Base-by-base conservation (phyloP, 2,797 vertebrate species). In the Pseudochirops cupreus region DNA sequence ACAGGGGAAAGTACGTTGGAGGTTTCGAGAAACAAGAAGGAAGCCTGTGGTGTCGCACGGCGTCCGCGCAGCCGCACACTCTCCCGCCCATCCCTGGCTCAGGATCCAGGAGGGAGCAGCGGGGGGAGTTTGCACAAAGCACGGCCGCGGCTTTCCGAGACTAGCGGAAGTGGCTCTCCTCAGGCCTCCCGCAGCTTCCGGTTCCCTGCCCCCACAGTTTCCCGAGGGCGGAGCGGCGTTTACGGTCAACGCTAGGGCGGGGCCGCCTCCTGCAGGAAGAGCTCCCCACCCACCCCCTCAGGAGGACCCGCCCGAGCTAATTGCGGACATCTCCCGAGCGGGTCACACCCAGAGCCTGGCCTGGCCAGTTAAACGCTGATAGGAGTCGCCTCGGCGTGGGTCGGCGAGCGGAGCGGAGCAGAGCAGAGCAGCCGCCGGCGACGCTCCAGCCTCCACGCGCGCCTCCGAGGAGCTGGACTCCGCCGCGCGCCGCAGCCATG, bases 41-140 rank as follows among this genome's bases (percentile, higher is more conserved):
- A 53, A 53, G 52, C 52, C 52, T 7, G 9, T 0, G 52, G 52
- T 0, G 52, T 7, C 52, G 5, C 11, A 55, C 54, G 54, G 54
- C 10, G 54, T 55, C 54, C 55, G 4, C 55, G 16, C 1, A 2
- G 55, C 55, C 55, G 55, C 10, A 4, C 46, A 4, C 50, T 1
- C 1, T 10, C 7, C 50, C 10, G 0, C 18, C 50, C 1, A 0
- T 14, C 12, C 5, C 50, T 12, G 50, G 50, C 14, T n/a, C n/a
- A n/a, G n/a, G 24, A 7, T 11, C 53, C 50, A 2, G 6, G 18
- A 0, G 6, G 5, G 3, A 9, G 46, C 24, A 12, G 26, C 12
- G 39, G 82, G 87, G 9, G 5, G 39, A 10, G 82, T 18, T 28
- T 18, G 53, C 16, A 18, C 55, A 18, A 16, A 18, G 55, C 56